Conservation (phyloP, 2,113 vertebrate species). For the Gopherus evgoodei region DNA sequence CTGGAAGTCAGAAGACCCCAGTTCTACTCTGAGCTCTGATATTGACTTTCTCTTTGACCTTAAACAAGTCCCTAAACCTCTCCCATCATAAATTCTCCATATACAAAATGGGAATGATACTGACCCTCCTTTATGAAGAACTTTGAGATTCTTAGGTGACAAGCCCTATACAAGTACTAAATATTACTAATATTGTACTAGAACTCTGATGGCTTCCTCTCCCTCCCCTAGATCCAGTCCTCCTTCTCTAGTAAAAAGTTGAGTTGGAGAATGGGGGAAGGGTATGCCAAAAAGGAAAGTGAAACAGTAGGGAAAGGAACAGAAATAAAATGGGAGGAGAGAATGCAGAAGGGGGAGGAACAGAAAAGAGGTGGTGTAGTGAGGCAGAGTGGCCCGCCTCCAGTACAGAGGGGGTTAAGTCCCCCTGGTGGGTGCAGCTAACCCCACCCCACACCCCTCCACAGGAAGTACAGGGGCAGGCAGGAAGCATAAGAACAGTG, state of each 20-base stretch:
- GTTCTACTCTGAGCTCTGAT: neutral
- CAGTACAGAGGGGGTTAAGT: neutral
- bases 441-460: neutral
- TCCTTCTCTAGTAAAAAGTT: neutral
- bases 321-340: neutral
- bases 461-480: neutral
- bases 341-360: neutral
- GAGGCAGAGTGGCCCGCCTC: neutral
- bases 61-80: neutral
- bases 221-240: neutral
- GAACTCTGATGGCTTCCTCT: neutral
- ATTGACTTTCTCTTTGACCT: neutral
- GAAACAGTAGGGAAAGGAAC: neutral
- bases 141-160: neutral
- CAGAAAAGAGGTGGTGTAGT: neutral
- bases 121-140: neutral
- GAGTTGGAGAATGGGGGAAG: neutral
- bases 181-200: neutral
- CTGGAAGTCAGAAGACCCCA: rapidly evolving
- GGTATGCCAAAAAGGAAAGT: neutral
- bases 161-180: neutral
- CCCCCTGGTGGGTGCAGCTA: neutral
- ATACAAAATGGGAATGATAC: neutral
- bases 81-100: neutral
- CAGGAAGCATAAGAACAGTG: neutral